A percentile compares a stretch with the other conserved stretches of the same genome.
phyloP scores from a whole-genome alignment of 2,797 vertebrate genomes.

The Clangula hyemalis region DNA sequence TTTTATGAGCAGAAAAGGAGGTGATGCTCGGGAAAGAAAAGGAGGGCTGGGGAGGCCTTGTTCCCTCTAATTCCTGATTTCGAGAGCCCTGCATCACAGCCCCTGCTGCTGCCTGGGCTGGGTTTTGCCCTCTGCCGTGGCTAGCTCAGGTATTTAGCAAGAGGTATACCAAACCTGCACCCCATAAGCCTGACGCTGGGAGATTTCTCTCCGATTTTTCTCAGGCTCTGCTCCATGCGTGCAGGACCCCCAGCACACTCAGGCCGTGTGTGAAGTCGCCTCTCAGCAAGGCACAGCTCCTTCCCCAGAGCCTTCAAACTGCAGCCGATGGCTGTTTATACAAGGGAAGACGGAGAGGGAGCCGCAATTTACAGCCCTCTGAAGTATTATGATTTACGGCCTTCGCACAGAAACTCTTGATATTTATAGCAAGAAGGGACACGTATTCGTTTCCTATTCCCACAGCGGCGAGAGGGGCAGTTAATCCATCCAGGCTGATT shows the following conservation, averaged over 20 bases:
- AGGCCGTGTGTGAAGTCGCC: neutral
- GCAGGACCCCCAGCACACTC: neutral
- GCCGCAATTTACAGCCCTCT: conserved; percentile 51
- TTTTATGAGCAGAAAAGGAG: conserved; percentile 48
- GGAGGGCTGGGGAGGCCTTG: neutral
- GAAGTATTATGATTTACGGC: conserved; percentile 43
- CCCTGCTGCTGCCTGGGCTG: neutral
- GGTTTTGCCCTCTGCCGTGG: neutral
- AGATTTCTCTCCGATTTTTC: conserved; percentile 7
- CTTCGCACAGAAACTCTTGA: conserved; percentile 24
- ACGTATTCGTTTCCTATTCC: conserved; percentile 40
- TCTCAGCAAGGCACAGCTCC: neutral
- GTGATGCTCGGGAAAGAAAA: neutral
- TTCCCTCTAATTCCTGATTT: neutral
- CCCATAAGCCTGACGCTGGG: neutral
- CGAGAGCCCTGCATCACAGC: accelerated
- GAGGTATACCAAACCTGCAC: neutral
- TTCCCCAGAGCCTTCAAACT: conserved; percentile 7
- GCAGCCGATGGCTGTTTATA: conserved; percentile 8
- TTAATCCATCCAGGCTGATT: conserved; percentile 20
- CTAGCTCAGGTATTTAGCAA: neutral
- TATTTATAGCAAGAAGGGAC: conserved; percentile 21
- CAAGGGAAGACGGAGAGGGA: neutral
- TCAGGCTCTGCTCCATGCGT: neutral
- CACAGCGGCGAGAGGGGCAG: neutral